A percentile compares a stretch with the other conserved stretches of the same genome.
Conservation (phyloP, 1,140 invertebrate species). For the Temnothorax curvispinosus region DNA sequence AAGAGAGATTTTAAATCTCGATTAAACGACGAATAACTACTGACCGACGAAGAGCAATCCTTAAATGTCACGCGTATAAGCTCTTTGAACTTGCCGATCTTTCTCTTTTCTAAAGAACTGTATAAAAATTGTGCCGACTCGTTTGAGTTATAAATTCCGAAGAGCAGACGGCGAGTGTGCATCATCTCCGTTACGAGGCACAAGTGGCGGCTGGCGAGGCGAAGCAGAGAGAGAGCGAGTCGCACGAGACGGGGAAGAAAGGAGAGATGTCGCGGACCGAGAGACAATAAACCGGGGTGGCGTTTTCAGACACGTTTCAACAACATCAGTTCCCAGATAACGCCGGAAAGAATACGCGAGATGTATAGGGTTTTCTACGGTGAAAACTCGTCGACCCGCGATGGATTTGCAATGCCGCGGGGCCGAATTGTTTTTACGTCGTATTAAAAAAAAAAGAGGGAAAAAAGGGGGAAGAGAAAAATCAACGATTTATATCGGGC, state of each 20-base stretch:
- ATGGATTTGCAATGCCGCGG: conserved; percentile 26
- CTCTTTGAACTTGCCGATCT: not conserved
- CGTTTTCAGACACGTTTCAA: conserved; percentile 39
- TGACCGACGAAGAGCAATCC: not conserved
- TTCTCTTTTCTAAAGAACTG: conserved; percentile 12
- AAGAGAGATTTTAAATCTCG: not conserved
- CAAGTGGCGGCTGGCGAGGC: not conserved
- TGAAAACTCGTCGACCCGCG: not conserved
- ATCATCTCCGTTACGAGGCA: not conserved
- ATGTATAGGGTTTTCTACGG: not conserved
- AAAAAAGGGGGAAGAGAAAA: conserved; percentile 30
- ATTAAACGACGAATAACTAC: not conserved
- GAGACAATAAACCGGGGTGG: conserved; percentile 9
- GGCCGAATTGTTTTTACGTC: conserved; percentile 55
- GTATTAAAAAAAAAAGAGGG: conserved; percentile 44
- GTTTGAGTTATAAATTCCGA: conserved; percentile 35
- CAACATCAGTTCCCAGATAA: conserved; percentile 16
- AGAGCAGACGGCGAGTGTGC: not conserved
- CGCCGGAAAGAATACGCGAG: not conserved
- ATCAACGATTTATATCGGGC: conserved; percentile 61
- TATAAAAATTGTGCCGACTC: conserved; percentile 47
- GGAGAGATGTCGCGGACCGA: not conserved
- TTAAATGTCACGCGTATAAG: not conserved
- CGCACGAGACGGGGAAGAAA: not conserved
- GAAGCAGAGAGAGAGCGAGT: not conserved